These are phyloP conservation scores for Polydrusus tereticollis DNA, from an alignment of 2,888 invertebrate genomes.

Conservation along the genomic window DNA sequence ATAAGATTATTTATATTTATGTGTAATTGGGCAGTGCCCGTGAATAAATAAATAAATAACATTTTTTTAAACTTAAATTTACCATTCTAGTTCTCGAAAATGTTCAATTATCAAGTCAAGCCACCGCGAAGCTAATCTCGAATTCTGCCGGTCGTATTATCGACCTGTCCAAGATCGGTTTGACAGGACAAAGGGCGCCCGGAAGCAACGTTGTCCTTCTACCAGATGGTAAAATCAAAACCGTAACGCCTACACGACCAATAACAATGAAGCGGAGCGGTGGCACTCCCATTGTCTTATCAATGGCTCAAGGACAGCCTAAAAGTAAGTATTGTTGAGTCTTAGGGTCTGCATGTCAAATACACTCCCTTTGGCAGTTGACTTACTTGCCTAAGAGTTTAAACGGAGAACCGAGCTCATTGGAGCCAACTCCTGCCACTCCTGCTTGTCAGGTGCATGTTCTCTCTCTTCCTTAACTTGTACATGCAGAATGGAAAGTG, in stretches of 20 bases:
- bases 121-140: conserved; percentile 58
- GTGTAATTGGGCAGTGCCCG: too few species aligned
- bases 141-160: conserved; percentile 58
- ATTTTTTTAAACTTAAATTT: neutral
- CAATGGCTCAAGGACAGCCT: conserved; percentile 21
- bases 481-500: too few species aligned
- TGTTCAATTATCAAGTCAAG: conserved; percentile 59
- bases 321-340: conserved; percentile 23
- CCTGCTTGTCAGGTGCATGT: too few species aligned
- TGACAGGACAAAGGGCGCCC: conserved; percentile 55
- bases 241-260: conserved; percentile 46
- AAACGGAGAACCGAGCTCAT: too few species aligned
- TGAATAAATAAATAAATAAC: too few species aligned
- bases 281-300: conserved; percentile 50
- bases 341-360: too few species aligned
- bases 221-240: conserved; percentile 63
- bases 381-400: too few species aligned
- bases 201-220: conserved; percentile 62
- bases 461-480: too few species aligned
- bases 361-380: too few species aligned
- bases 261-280: conserved; percentile 46
- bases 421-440: too few species aligned
- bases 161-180: conserved; percentile 62
- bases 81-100: conserved; percentile 63
- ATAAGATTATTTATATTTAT: too few species aligned